Percentiles rank a stretch among this genome's conserved stretches.
Conservation (phyloP, 2,888 invertebrate species). For the Melieria picta region DNA sequence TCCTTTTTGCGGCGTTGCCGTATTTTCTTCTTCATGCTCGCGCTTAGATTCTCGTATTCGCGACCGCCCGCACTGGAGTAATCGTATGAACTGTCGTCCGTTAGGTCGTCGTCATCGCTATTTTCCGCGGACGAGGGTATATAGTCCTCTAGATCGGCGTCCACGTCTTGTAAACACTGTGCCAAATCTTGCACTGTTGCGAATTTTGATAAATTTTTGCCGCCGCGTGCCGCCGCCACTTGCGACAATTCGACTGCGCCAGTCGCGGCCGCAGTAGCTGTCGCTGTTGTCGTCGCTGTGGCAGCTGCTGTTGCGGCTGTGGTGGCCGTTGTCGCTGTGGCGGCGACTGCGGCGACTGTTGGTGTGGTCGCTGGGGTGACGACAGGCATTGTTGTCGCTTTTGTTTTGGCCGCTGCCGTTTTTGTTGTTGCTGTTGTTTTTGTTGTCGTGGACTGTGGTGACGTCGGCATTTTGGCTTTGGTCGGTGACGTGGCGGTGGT, state of each 20-base stretch:
- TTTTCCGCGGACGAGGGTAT: slow-evolving; percentile 62
- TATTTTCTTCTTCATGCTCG: slow-evolving; percentile 64
- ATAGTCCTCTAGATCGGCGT: slow-evolving; percentile 65
- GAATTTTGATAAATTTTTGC: slow-evolving; percentile 66
- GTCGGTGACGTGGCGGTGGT: slow-evolving; percentile 47
- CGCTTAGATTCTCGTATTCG: slow-evolving; percentile 56
- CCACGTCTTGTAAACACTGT: slow-evolving; percentile 66
- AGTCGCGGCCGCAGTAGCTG: slow-evolving; percentile 38
- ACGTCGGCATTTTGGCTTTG: slow-evolving; percentile 46
- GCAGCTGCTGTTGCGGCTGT: slow-evolving; percentile 31
- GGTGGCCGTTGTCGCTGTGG: slow-evolving; percentile 34
- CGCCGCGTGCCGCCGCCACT: slow-evolving; percentile 47
- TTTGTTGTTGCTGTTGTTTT: slow-evolving; percentile 40
- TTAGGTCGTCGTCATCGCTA: slow-evolving; percentile 47
- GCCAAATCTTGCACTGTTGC: slow-evolving; percentile 67
- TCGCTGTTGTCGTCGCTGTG: slow-evolving; percentile 25
- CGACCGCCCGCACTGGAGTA: slow-evolving; percentile 62
- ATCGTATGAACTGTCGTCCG: slow-evolving; percentile 55
- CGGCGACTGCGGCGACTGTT: slow-evolving; percentile 20
- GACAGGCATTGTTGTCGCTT: slow-evolving; percentile 41
- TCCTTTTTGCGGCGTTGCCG: slow-evolving; percentile 61
- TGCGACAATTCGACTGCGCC: slow-evolving; percentile 22
- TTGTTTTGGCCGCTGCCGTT: slow-evolving; percentile 37
- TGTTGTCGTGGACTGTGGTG: slow-evolving; percentile 46
- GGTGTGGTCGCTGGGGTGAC: slow-evolving; percentile 45